Percentiles rank a stretch among this genome's conserved stretches.
These are phyloP conservation scores for Meandrina meandrites DNA, from an alignment of 92 coral and sea anemone species.

Conservation along the genomic window DNA sequence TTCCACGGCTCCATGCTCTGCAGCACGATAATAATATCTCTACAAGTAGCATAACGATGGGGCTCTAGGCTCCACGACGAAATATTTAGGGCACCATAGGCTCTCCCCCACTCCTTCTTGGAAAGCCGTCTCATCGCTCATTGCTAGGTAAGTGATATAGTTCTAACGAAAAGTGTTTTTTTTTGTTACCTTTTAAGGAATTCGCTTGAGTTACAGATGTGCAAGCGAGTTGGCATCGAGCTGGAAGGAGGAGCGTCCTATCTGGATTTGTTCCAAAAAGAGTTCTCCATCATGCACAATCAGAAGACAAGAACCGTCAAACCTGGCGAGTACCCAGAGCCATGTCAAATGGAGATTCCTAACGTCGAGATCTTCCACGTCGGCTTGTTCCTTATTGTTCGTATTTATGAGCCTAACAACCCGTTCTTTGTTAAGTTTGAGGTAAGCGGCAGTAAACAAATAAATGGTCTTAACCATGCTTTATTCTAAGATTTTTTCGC, in stretches of 20 bases:
- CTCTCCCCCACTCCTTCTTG: no score
- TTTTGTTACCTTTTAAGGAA: slow-evolving; percentile 25
- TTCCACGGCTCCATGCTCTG: no score
- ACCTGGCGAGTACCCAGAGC: slow-evolving; percentile 81
- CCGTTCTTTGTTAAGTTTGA: slow-evolving; percentile 74
- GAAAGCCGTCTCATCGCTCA: no score
- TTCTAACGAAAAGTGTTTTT: neutral
- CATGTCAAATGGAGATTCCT: slow-evolving; percentile 65
- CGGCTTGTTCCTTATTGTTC: slow-evolving; percentile 81
- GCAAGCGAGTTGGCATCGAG: slow-evolving; percentile 78
- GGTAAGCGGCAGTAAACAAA: slow-evolving; percentile 44
- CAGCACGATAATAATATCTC: no score
- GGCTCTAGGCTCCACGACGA: no score
- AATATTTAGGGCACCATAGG: no score
- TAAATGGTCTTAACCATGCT: neutral
- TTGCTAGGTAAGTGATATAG: neutral
- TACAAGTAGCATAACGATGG: no score
- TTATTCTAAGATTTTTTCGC: no score
- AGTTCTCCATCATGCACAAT: slow-evolving; percentile 56
- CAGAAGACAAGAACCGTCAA: slow-evolving; percentile 39
- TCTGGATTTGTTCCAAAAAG: slow-evolving; percentile 67
- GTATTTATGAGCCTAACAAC: slow-evolving; percentile 59
- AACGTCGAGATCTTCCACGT: slow-evolving; percentile 73
- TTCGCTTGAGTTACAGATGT: slow-evolving; percentile 91
- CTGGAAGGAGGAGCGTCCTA: slow-evolving; percentile 51